These are phyloP conservation scores for Pseudococcus longispinus DNA, from an alignment of 2,888 invertebrate genomes.

Conservation along the genomic window DNA sequence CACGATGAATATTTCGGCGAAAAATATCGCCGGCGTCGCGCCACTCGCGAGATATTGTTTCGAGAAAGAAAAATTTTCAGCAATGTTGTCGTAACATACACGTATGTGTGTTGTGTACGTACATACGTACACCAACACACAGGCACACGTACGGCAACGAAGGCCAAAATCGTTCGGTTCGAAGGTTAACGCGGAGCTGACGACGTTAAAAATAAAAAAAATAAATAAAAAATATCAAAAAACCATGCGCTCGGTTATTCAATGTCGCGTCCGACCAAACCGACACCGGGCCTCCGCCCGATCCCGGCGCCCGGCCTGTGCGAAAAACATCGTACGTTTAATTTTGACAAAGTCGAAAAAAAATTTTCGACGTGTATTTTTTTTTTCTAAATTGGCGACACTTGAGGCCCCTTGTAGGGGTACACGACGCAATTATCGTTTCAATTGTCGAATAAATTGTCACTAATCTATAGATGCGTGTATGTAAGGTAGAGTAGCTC, in stretches of 20 bases:
- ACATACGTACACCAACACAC: background rate
- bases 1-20: background rate
- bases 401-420: conserved; percentile 6
- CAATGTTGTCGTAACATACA: conserved; percentile 7
- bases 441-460: background rate
- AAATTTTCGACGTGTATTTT: background rate
- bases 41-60: background rate
- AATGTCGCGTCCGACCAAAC: conserved; percentile 1
- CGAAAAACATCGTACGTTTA: background rate
- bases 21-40: background rate
- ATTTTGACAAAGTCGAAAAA: background rate
- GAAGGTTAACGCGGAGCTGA: conserved; percentile 39
- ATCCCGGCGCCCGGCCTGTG: background rate
- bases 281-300: background rate
- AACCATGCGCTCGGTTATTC: conserved; percentile 6
- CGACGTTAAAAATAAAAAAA: conserved; percentile 36
- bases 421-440: background rate
- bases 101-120: background rate
- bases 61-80: conserved; percentile 7
- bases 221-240: conserved; percentile 7
- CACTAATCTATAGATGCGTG: no score
- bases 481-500: no score
- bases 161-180: conserved; percentile 36
- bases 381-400: background rate
- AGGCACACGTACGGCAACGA: conserved; percentile 23